Base-by-base conservation (phyloP, 2,888 invertebrate genomes). In the Pemphredon lugubris region DNA sequence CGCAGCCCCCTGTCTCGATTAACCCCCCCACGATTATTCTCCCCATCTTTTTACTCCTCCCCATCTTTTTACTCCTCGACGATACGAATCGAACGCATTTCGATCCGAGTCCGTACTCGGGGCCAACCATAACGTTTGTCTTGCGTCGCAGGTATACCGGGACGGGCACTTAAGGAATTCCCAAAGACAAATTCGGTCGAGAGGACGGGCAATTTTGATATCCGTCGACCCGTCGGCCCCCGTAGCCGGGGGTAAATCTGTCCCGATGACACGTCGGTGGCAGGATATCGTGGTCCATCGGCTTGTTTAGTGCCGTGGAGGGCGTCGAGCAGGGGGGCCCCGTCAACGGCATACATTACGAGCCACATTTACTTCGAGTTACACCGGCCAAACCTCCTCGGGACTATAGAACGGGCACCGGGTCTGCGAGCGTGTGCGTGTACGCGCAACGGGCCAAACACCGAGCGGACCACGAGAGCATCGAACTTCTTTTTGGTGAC, bases 271-370 rank as follows among this genome's bases (percentile, higher is more conserved):
- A 82, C 79, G 80, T 57, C 80, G 75, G 84, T 85, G 86, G 84
- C 84, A 83, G 82, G 85, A 85, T 87, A 88, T 87, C 87, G 81
- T 78, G 82, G 83, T 77, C 81, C 86, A 87, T 87, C 87, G 81
- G 84, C 82, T 87, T 87, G 87, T 87, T 88, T 88, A 88, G 87
- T 87, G 84, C 82, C 83, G 81, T 78, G 84, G 84, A 81, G 83
- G 83, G 83, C 83, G 83, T 85, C 86, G 84, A 80, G 81, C 87
- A 85, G 85, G 86, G 87, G 84, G 86, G 85, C 85, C 86, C 81
- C 81, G 87, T 87, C 87, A 84, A 75, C 84, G 82, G 81, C 77
- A 84, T 85, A 87, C 86, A 83, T 87, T 88, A 87, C 85, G 83
- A 81, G 81, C 83, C 79, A 80, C 85, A 83, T 85, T 85, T 83